Conservation (phyloP, 1,140 invertebrate genomes). For the Glossosoma conforme region DNA sequence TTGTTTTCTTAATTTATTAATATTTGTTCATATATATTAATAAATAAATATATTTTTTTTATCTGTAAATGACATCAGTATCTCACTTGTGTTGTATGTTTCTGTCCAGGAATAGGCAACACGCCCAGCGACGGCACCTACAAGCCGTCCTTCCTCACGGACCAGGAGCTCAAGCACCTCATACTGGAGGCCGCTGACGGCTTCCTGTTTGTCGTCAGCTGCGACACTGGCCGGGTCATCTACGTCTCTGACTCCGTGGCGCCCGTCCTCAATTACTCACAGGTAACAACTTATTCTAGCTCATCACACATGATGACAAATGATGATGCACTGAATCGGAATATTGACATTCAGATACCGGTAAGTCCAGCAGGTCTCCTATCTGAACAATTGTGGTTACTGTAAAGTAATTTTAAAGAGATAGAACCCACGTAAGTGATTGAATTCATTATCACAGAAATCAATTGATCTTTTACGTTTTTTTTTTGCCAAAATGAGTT, state of each 20-base stretch:
- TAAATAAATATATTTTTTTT: conserved; percentile 2
- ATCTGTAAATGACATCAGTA: neutral
- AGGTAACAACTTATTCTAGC: conserved; percentile 47
- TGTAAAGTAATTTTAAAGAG: no score
- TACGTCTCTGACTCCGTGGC: conserved; percentile 98
- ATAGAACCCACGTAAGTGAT: no score
- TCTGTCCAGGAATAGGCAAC: conserved; percentile 93
- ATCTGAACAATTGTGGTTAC: no score
- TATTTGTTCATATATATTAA: conserved; percentile 15
- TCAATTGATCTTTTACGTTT: no score
- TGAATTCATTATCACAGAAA: no score
- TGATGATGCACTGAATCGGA: neutral
- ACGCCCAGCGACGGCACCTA: conserved; percentile 91
- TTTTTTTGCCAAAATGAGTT: no score
- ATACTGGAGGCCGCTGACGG: conserved; percentile 99
- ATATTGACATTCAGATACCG: no score
- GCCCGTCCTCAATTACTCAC: conserved; percentile 93
- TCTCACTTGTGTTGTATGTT: conserved; percentile 27
- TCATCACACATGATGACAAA: neutral
- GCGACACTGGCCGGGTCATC: conserved; percentile 94
- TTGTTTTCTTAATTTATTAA: neutral
- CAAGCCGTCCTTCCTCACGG: conserved; percentile 97
- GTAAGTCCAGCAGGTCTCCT: no score
- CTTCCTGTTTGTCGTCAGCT: conserved; percentile 97
- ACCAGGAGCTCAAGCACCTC: conserved; percentile 98